Evolutionary conservation across 2,888 invertebrate genomes (phyloP).

Genomic region (Ophion ventricosus): DNA sequence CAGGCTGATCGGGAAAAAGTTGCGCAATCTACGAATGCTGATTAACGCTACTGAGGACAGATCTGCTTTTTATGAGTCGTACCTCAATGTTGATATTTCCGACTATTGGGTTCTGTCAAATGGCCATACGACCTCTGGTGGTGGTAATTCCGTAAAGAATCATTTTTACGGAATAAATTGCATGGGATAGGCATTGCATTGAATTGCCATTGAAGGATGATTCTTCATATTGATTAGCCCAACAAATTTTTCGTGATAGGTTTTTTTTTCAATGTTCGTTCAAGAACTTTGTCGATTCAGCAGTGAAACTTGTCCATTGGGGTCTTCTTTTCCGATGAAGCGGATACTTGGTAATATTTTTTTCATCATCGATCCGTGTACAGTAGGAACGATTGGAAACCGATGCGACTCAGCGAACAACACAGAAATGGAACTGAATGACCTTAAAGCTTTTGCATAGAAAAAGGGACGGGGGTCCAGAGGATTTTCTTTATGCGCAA

Average conservation of each 20-base stretch:
- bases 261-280: neutral
- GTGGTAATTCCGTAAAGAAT: too few species aligned
- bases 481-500: conserved; percentile 12
- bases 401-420: conserved; percentile 23
- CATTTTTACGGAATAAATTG: too few species aligned
- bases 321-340: conserved; percentile 5
- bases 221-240: neutral
- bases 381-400: conserved; percentile 46
- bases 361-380: conserved; percentile 17
- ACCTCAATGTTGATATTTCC: neutral
- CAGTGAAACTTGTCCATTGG: neutral
- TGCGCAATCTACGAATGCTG: too few species aligned
- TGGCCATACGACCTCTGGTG: too few species aligned
- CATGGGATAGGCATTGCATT: too few species aligned
- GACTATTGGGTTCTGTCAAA: too few species aligned
- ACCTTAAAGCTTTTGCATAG: conserved; percentile 16
- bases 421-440: neutral
- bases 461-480: conserved; percentile 3
- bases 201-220: too few species aligned
- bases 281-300: neutral
- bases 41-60: neutral
- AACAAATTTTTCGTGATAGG: neutral
- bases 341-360: conserved; percentile 27
- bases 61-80: neutral
- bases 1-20: neutral